Conservation (phyloP, 2,113 vertebrate species). For the Athene noctua region DNA sequence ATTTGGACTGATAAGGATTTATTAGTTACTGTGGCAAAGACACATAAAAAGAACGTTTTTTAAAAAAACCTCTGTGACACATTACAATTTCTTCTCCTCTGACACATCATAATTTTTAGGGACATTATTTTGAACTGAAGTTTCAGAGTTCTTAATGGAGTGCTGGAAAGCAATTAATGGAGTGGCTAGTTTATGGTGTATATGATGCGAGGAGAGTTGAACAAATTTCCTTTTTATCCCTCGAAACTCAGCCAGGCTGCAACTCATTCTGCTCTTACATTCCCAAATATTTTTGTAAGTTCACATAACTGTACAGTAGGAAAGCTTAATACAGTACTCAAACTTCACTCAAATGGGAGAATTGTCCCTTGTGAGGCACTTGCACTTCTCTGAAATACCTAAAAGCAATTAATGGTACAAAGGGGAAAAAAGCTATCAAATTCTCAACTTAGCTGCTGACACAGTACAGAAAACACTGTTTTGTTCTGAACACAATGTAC, state of each 20-base stretch:
- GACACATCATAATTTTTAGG: neutral
- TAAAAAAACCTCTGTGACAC: neutral
- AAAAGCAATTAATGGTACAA: slow-evolving; percentile 28
- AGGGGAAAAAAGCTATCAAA: slow-evolving; percentile 37
- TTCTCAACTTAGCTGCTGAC: slow-evolving; percentile 26
- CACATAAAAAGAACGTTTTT: neutral
- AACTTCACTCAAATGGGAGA: neutral
- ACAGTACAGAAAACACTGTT: slow-evolving; percentile 12
- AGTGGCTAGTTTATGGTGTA: neutral
- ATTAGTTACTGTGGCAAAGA: neutral
- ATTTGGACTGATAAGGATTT: neutral
- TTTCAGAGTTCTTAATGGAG: neutral
- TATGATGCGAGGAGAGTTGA: neutral
- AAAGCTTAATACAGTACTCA: slow-evolving; percentile 15
- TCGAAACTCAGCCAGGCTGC: neutral
- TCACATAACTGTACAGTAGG: neutral
- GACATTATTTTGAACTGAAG: neutral
- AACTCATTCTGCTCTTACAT: neutral
- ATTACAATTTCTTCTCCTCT: neutral
- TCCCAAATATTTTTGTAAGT: slow-evolving; percentile 38
- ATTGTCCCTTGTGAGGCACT: slow-evolving; percentile 10
- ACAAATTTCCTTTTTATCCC: neutral
- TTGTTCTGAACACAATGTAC: slow-evolving; percentile 35
- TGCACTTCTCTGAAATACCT: slow-evolving; percentile 13
- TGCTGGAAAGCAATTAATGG: neutral